Base-by-base conservation (phyloP, 2,113 vertebrate species). In the Anoplopoma fimbria region DNA sequence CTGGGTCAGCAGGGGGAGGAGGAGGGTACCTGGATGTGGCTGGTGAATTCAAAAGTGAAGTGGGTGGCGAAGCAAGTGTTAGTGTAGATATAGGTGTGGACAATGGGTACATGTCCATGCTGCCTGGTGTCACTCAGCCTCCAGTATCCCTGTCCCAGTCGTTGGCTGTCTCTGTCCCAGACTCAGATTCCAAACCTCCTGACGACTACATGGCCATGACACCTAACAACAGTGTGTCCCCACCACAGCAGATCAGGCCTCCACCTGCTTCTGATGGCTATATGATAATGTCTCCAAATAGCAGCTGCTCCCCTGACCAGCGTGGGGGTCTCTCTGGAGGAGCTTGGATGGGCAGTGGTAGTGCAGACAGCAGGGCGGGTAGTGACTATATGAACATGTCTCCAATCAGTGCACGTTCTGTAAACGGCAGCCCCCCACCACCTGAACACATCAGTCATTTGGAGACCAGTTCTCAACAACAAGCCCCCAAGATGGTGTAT, bases 331-430 rank as follows among this genome's bases (percentile, higher is more conserved):
- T 90, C 23, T n/a, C 75, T 23, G 92, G 83, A 17, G 88, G 75
- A 1, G 75, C 88, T 29, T 95, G 95, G 89, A 13, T 94, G 70
- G 94, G 91, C 25, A 93, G 92, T 15, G 90, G 94, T 38, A 96
- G 93, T 19, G 91, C 91, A 17, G 95, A 95, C 23, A 92, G 91
- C 60, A 81, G 92, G 9, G 85, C 93, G 19, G 89, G 89, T 49
- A 93, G 95, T 2, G 96, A 97, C 84, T 97, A 97, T 29, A 93
- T 96, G 95, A 95, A 95, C 89, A 97, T 96, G 96, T 96, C 95
- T 34, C 95, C 96, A 34, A 93, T 95, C 69, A 95, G 93, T 13
- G 78, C 87, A 9, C 94, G 95, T 2, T 95, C 93, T 34, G 92
- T 94, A n/a, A 93, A 82, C 36, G 91, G 93, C n/a, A 94, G 94